Conservation (phyloP, 2,113 vertebrate species). For the Phaethon lepturus region DNA sequence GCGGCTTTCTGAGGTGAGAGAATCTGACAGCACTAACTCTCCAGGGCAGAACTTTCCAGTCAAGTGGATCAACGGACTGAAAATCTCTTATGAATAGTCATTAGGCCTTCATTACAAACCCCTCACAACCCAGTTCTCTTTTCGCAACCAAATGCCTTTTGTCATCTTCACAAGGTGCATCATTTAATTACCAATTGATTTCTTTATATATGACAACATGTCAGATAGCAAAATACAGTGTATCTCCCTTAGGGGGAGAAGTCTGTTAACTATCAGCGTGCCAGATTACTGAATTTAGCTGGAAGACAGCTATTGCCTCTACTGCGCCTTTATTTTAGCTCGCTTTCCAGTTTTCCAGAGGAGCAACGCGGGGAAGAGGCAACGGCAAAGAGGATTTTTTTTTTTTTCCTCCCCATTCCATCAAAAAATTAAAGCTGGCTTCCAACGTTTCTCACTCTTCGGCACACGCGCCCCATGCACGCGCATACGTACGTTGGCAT, state of each 20-base stretch:
- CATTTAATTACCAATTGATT: slow-evolving; percentile 99
- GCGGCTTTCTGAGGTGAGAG: slow-evolving; percentile 98
- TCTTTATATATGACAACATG: slow-evolving; percentile 98
- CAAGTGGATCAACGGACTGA: slow-evolving; percentile 97
- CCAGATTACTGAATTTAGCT: slow-evolving; percentile 78
- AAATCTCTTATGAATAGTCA: slow-evolving; percentile 99
- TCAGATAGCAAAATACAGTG: slow-evolving; percentile 95
- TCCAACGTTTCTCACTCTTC: slow-evolving; percentile 47
- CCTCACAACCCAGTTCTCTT: slow-evolving; percentile 91
- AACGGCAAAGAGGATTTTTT: background rate
- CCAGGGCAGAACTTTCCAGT: slow-evolving; percentile 99
- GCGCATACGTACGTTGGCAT: slow-evolving; percentile 42
- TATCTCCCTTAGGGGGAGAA: slow-evolving; percentile 84
- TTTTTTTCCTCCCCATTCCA: background rate
- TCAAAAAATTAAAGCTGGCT: background rate
- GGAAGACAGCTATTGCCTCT: slow-evolving; percentile 65
- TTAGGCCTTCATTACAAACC: slow-evolving; percentile 99
- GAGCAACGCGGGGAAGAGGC: background rate
- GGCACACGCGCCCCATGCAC: background rate
- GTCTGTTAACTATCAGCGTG: slow-evolving; percentile 87
- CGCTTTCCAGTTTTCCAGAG: slow-evolving; percentile 43
- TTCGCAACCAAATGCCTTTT: slow-evolving; percentile 97
- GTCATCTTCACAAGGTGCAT: slow-evolving; percentile 99
- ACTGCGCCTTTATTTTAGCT: slow-evolving; percentile 59
- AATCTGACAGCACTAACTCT: slow-evolving; percentile 98